These are phyloP conservation scores for Drosophila navojoa DNA, from an alignment of 1,140 invertebrate genomes.

Conservation along the genomic window DNA sequence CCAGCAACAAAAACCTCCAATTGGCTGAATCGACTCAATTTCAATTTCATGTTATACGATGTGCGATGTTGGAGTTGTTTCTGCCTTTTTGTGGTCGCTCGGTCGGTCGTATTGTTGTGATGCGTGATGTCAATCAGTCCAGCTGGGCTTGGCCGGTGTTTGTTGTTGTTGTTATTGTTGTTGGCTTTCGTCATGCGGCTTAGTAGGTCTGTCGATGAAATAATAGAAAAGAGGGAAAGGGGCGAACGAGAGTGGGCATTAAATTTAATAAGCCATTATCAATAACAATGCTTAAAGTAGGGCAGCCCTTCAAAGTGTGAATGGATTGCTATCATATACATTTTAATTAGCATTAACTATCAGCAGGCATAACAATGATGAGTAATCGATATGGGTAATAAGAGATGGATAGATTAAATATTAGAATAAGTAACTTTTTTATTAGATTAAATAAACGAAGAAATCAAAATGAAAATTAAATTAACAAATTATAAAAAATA, in stretches of 20 bases:
- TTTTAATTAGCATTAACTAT: not conserved
- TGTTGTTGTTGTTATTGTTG: slow-evolving; percentile 25
- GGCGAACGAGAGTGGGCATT: slow-evolving; percentile 43
- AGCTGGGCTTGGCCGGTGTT: slow-evolving; percentile 70
- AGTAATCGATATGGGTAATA: not conserved
- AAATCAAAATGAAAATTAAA: not conserved
- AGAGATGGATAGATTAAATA: not conserved
- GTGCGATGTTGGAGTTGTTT: slow-evolving; percentile 10
- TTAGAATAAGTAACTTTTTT: too few relatives aligned
- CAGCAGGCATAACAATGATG: not conserved
- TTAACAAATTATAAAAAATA: too few relatives aligned
- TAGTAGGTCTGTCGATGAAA: slow-evolving; percentile 60
- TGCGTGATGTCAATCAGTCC: slow-evolving; percentile 69
- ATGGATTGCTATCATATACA: not conserved
- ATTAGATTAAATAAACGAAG: too few relatives aligned
- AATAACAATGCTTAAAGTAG: slow-evolving; percentile 9
- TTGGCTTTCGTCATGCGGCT: slow-evolving; percentile 47
- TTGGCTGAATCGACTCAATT: slow-evolving; percentile 41
- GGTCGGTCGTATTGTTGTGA: slow-evolving; percentile 8
- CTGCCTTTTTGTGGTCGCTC: not conserved
- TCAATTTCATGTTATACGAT: slow-evolving; percentile 29
- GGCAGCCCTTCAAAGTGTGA: not conserved
- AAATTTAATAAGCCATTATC: slow-evolving; percentile 40
- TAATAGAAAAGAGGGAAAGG: slow-evolving; percentile 16
- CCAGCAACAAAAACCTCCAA: slow-evolving; percentile 26